Base-by-base conservation (phyloP, 1,140 invertebrate species). In the Neoseiulus cucumeris region DNA sequence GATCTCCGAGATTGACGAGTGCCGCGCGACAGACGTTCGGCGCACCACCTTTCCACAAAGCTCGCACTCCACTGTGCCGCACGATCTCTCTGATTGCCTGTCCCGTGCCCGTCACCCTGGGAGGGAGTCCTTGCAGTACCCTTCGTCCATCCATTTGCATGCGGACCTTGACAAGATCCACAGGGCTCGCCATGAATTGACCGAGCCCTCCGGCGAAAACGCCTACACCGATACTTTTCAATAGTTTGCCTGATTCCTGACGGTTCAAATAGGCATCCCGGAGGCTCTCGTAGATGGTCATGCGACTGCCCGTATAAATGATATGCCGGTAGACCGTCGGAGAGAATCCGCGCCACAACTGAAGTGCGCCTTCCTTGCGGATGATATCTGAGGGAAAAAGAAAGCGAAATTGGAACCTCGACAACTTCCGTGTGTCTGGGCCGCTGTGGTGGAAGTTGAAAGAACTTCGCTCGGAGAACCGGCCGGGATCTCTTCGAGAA, bases 131-230 rank as follows among this genome's bases (percentile, higher is more conserved):
- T 76, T 90, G 82, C 44, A 91, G 73, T 47, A 82, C 73, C 28
- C 87, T 74, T 66, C 83, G 80, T 1, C 90, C 91, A 74, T 94
- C 91, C 82, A 91, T 89, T 76, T 94, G 91, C 75, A 93, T 83
- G 76, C 91, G 89, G 12, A 94, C 89, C 79, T 94, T 94, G 70
- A 93, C 83, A 67, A 94, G 77, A 79, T 94, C 91, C 0, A 89
- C 84, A 1, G 91, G 91, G 72, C 85, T 89, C 25, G 88, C 86
- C 55, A 90, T 76, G 78, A 91, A 88, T 77, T 94, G 90, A 14
- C 86, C 87, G 41, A 90, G 73, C 1, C 83, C 85, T 0, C 90
- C 89, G 7, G 89, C 86, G 9, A 80, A 77, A 65, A 89, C 78
- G 17, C 89, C 90, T 70, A 83, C 70, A 18, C 74, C 51, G 51